Conservation (phyloP, 1,140 invertebrate genomes). For the Drosophila setifemur region DNA sequence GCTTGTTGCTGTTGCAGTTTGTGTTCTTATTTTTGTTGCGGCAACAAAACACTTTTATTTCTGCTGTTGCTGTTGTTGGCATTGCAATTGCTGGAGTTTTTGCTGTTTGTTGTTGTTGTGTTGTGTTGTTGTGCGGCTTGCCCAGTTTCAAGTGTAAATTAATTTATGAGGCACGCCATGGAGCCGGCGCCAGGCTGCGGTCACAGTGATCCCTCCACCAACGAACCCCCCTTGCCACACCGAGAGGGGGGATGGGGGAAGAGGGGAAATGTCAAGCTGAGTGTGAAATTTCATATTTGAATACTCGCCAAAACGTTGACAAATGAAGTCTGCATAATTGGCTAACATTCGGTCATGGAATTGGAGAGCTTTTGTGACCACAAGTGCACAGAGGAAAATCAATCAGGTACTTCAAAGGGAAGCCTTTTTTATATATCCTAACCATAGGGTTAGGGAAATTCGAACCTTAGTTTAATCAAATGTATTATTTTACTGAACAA, state of each 20-base stretch:
- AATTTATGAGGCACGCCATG: slow-evolving; percentile 76
- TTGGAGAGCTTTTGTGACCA: slow-evolving; percentile 6
- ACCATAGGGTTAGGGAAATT: too few species aligned
- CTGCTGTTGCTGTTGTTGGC: slow-evolving; percentile 49
- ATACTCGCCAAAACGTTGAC: slow-evolving; percentile 53
- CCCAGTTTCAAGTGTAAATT: slow-evolving; percentile 77
- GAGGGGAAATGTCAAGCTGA: slow-evolving; percentile 68
- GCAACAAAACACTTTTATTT: slow-evolving; percentile 46
- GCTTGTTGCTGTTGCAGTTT: slow-evolving; percentile 2
- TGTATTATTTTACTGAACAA: too few species aligned
- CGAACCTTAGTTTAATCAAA: too few species aligned
- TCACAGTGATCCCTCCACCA: slow-evolving; percentile 20
- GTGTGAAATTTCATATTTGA: slow-evolving; percentile 78
- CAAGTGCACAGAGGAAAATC: neutral
- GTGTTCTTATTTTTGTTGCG: slow-evolving; percentile 3
- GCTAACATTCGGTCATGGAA: slow-evolving; percentile 38
- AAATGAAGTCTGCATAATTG: slow-evolving; percentile 74
- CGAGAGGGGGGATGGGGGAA: too few species aligned
- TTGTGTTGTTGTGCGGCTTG: slow-evolving; percentile 42
- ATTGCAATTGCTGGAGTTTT: neutral
- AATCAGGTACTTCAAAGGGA: neutral
- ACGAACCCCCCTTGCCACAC: too few species aligned
- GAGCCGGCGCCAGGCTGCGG: slow-evolving; percentile 59
- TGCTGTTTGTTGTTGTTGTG: slow-evolving; percentile 24
- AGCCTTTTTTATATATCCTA: too few species aligned